Base-by-base conservation (phyloP, 2,888 invertebrate genomes). In the Ophion ellenae region DNA sequence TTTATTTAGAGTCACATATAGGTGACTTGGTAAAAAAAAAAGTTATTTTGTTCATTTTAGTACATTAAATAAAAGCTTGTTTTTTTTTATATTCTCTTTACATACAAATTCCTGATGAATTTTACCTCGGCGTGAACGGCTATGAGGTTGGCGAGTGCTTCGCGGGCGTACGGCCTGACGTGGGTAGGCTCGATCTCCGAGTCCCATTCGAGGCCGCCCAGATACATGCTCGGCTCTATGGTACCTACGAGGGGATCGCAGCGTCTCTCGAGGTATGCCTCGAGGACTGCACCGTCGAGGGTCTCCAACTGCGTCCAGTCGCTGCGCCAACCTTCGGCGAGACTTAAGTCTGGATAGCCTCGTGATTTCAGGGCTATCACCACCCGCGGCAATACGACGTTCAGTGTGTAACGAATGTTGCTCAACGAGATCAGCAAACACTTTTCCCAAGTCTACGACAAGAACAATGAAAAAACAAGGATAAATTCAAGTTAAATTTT, bases 151-250 rank as follows among this genome's bases (percentile, higher is more conserved):
- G 97, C 97, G 75, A 97, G 96, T 88, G 97, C 97, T 94, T 98
- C 97, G 93, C 98, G 98, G 36, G 98, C 97, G 91, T 99, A 99
- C 0, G 98, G 98, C 75, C 97, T 95, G 14, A 98, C 96, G 92
- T 98, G 97, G 6, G 96, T 96, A 0, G 97, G 97, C 73, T 96
- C 95, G 74, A 96, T 95, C 89, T 97, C 97, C 0, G 96, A 96
- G 90, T 97, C 97, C 96, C 98, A 98, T 92, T 97, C 97, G 92
- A 98, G 97, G 83, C 97, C 95, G 0, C 98, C 98, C 92, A 98
- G 95, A 94, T 99, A 99, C 98, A 99, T 99, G 86, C 98, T 98
- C 7, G 98, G 98, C 94, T 99, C 99, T 87, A 99, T 98, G 7
- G 97, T 98, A n/a, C 98, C 99, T 36, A 99, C 98, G 14, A 99